Conservation (phyloP, 2,797 vertebrate species). For the Acrossocheilus fasciatus region DNA sequence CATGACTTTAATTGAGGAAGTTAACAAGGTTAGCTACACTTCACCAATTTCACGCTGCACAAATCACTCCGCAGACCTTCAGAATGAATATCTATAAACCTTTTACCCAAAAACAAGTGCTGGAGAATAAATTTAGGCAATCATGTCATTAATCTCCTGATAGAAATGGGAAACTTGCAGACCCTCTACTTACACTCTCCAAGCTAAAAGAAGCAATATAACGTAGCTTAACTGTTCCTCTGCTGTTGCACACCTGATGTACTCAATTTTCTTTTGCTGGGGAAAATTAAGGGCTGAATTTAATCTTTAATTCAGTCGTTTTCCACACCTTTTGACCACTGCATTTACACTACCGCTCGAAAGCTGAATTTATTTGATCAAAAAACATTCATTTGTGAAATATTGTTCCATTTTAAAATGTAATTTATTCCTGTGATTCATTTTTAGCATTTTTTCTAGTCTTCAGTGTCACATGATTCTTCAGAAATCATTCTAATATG, state of each 20-base stretch:
- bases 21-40: constrained; percentile 79
- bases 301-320: not conserved
- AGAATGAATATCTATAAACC: constrained; percentile 73
- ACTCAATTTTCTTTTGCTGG: constrained; percentile 10
- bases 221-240: constrained; percentile 14
- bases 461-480: not conserved
- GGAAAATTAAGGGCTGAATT: constrained; percentile 19
- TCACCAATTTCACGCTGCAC: constrained; percentile 65
- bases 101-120: constrained; percentile 71
- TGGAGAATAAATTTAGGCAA: constrained; percentile 74
- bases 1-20: constrained; percentile 80
- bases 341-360: not conserved
- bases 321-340: not conserved
- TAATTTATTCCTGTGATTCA: not conserved
- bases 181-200: constrained; percentile 19
- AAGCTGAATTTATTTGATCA: not conserved
- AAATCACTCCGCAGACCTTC: constrained; percentile 73
- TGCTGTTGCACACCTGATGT: constrained; percentile 14
- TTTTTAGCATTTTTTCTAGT: too few species aligned
- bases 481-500: not conserved
- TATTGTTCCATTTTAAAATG: not conserved
- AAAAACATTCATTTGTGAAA: not conserved
- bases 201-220: constrained; percentile 40
- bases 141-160: constrained; percentile 73
- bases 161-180: constrained; percentile 65